Evolutionary conservation across 2,797 vertebrate genomes (phyloP), one percentile per base, ranked within the genome.

Genomic region (Manis javanica): DNA sequence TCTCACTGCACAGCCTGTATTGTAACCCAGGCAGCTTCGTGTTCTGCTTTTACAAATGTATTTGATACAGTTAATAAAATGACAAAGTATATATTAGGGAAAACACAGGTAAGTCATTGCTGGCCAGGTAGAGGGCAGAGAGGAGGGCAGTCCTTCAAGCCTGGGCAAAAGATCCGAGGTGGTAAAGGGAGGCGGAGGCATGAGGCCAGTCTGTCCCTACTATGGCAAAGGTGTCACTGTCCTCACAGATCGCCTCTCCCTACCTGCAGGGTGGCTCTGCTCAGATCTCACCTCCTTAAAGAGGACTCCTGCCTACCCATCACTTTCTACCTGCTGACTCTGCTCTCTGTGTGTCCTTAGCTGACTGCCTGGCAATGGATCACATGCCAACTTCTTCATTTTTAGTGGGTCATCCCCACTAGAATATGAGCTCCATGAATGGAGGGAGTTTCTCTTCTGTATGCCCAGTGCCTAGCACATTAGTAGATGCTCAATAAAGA

Each of bases 21-120:
- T 34, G 55, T 42, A 71, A 69, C 16, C 8, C 49, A 89, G 87
- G 68, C 0, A 5, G n/a, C 7, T 94, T 61, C 9, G 1, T 8
- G 29, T 89, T 64, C 69, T 84, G 39, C 31, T 46, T 89, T 94
- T 51, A 91, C 37, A 84, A 77, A 93, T 83, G 75, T 42, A 7
- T 61, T 90, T 31, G 66, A 61, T 29, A 46, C 61, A 64, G 87
- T 85, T 87, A 37, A 63, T 90, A 42, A 95, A 95, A 42, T 4
- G 59, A 37, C 46, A 51, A 86, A 75, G 55, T 53, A 10, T n/a
- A 18, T 64, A 78, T 55, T 90, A 83, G 82, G 92, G 42, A 39
- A 87, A 78, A 74, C n/a, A 42, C 18, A 53, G 53, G n/a, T 3
- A 83, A 89, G 74, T 55, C 61, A 81, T 34, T 53, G 55, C 34